Conservation (phyloP, 23 tunicate species). For the Halocynthia roretzi region DNA sequence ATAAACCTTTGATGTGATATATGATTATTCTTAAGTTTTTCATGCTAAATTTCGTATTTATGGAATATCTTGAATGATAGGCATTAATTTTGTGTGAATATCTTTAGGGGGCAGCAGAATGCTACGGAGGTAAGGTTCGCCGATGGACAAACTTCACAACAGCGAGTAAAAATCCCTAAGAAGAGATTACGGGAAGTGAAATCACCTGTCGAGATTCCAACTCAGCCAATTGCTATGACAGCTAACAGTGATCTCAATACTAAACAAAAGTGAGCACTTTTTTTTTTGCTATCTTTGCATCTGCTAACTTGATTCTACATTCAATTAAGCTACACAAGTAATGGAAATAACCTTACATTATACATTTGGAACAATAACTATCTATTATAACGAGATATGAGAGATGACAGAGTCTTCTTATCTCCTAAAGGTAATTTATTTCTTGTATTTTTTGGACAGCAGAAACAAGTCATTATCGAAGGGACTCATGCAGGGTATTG, state of each 20-base stretch:
- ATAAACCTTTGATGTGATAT: not conserved
- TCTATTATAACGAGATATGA: no score
- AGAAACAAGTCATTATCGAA: not conserved
- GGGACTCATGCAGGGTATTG: not conserved
- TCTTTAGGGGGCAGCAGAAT: not conserved
- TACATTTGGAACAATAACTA: no score
- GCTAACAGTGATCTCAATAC: no score
- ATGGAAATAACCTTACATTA: no score
- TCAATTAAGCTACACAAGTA: no score
- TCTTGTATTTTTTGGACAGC: no score
- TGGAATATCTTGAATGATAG: not conserved
- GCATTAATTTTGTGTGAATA: not conserved
- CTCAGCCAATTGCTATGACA: no score
- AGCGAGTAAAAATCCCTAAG: not conserved
- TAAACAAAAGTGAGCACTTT: no score
- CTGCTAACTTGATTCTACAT: no score
- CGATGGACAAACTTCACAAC: not conserved
- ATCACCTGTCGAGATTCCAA: not conserved
- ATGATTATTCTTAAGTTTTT: not conserved
- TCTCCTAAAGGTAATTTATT: no score
- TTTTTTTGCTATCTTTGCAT: no score
- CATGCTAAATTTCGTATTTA: not conserved
- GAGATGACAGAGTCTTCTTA: no score
- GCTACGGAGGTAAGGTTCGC: not conserved
- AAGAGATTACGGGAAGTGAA: constrained; percentile 3